A percentile compares a stretch with the other conserved stretches of the same genome.
These are phyloP conservation scores for Kradibia gibbosae DNA, from an alignment of 1,140 invertebrate species.

Conservation along the genomic window DNA sequence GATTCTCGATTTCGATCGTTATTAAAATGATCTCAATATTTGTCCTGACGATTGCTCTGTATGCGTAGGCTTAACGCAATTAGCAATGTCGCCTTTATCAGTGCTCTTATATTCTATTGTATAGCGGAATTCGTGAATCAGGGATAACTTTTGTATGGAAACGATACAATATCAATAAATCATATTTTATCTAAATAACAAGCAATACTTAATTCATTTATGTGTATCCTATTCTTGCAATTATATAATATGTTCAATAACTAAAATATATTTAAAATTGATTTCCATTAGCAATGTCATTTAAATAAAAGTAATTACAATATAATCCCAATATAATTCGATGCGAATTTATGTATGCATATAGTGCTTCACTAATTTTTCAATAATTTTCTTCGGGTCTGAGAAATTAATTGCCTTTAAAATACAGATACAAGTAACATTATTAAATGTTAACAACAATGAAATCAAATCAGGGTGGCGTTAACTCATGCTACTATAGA, in stretches of 20 bases:
- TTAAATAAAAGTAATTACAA: too few relatives aligned
- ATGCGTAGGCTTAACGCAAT: constrained; percentile 51
- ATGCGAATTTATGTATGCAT: too few relatives aligned
- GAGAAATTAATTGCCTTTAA: too few relatives aligned
- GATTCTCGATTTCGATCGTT: constrained; percentile 57
- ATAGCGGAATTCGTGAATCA: constrained; percentile 60
- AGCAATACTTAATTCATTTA: background rate
- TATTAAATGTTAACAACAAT: background rate
- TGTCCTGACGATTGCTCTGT: constrained; percentile 23
- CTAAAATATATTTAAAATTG: too few relatives aligned
- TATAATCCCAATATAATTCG: too few relatives aligned
- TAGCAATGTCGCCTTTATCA: constrained; percentile 55
- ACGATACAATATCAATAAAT: constrained; percentile 67
- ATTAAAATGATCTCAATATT: constrained; percentile 61
- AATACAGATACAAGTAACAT: background rate
- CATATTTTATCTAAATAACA: constrained; percentile 66
- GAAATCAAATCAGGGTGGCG: background rate
- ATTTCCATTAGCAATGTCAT: too few relatives aligned
- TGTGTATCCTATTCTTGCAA: constrained; percentile 8
- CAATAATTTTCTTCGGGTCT: too few relatives aligned
- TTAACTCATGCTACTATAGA: constrained; percentile 35
- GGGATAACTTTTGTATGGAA: constrained; percentile 66
- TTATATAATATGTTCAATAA: background rate
- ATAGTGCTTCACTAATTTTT: too few relatives aligned
- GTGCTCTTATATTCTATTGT: constrained; percentile 67